Evolutionary conservation across 2,797 vertebrate species (phyloP), one percentile per base, ranked within the genome.

Genomic region (Enteromius unitaeniatus): DNA sequence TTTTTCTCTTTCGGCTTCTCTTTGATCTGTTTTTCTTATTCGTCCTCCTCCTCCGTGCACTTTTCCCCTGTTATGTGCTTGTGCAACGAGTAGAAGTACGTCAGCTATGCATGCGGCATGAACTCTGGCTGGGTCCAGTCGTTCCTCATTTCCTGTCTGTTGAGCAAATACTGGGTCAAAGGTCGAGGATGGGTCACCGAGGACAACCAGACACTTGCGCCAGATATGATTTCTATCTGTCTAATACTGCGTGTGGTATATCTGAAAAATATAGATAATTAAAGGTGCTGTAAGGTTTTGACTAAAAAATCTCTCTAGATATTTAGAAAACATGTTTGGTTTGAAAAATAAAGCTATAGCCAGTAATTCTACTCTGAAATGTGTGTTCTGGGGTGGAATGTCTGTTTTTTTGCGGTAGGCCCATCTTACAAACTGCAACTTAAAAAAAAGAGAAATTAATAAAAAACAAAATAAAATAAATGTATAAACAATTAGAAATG

Each of bases 21-120:
- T 86, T 78, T 67, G 15, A 82, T 81, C 51, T 78, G 34, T 65
- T 78, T 53, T 72, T 83, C 80, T 73, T 78, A 11, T 10, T 26
- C 47, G 1, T 81, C 53, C 62, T 76, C 84, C 72, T 76, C 60
- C 34, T 69, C 73, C 34, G 8, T 42, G 64, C 78, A 42, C 64
- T 53, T 68, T 79, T 21, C 64, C 14, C 42, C 31, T 3, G 23
- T 72, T n/a, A 47, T n/a, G 19, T 15, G 26, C 14, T 62, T 73
- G 79, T 37, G 79, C 26, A 64, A 73, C 9, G 26, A 34, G 51
- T 11, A 4, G 0, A 81, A 47, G n/a, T 47, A 45, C 47, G 79
- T 72, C 40, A 34, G 26, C 37, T 81, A 47, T 62, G 79, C 51
- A 1, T 70, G 78, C 23, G 6, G 28, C n/a, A 3, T 49, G 4